A percentile compares a stretch with the other conserved stretches of the same genome.
These are phyloP conservation scores for Cheilosia soror DNA, from an alignment of 2,888 invertebrate genomes.

Conservation along the genomic window DNA sequence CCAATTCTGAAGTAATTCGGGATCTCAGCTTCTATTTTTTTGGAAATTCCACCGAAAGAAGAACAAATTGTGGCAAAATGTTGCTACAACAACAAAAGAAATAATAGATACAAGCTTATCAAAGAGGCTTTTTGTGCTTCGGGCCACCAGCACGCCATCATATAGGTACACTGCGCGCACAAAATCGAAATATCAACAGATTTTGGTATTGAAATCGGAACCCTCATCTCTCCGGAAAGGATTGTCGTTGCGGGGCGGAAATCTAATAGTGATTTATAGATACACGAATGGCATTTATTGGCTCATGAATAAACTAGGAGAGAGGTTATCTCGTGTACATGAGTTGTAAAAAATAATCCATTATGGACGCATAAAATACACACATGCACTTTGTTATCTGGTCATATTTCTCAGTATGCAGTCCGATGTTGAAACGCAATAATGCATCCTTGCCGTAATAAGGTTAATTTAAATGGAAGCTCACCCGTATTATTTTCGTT, in stretches of 20 bases:
- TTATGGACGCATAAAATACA: conserved; percentile 7
- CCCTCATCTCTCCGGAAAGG: conserved; percentile 13
- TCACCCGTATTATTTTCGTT: conserved; percentile 1
- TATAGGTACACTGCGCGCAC: not conserved
- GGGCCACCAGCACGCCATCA: not conserved
- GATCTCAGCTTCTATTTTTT: too few species aligned
- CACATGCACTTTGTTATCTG: not conserved
- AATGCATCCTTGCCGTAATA: conserved; percentile 1
- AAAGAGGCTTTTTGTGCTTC: not conserved
- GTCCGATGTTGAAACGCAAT: conserved; percentile 21
- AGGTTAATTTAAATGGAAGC: conserved; percentile 32
- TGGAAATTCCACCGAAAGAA: not conserved
- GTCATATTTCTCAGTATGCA: too few species aligned
- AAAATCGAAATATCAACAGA: conserved; percentile 43
- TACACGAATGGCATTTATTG: conserved; percentile 45
- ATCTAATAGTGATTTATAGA: conserved; percentile 50
- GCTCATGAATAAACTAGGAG: conserved; percentile 35
- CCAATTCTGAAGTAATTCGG: too few species aligned
- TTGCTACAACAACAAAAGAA: not conserved
- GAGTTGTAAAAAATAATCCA: conserved; percentile 11
- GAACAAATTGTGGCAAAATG: not conserved
- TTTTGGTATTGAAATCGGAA: conserved; percentile 8
- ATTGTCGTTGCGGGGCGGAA: conserved; percentile 29
- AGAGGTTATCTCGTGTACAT: conserved; percentile 12
- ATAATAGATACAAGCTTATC: not conserved